Conservation (phyloP, 1,140 invertebrate species). For the Hycleus phaleratus region DNA sequence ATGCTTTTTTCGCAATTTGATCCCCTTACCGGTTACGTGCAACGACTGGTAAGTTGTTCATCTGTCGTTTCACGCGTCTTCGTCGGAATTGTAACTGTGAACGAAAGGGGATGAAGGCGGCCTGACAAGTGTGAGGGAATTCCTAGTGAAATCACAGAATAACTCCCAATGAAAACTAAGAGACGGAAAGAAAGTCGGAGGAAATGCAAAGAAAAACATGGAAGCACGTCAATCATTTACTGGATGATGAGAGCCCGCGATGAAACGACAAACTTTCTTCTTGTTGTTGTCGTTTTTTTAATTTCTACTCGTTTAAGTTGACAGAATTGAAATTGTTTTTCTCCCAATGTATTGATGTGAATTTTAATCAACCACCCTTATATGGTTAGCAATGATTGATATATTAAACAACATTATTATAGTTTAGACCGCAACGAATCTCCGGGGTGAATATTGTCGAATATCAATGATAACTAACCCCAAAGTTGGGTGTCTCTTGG, state of each 20-base stretch:
- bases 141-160: constrained; percentile 26
- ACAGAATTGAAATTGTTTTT: no score
- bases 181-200: not conserved
- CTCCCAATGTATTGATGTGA: no score
- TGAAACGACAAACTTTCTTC: constrained; percentile 26
- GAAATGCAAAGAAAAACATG: constrained; percentile 22
- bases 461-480: no score
- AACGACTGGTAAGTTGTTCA: constrained; percentile 22
- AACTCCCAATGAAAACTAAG: no score
- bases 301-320: no score
- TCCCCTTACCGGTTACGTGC: constrained; percentile 23
- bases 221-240: constrained; percentile 31
- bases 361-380: no score
- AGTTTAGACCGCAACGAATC: no score
- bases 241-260: not conserved
- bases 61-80: constrained; percentile 6
- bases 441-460: no score
- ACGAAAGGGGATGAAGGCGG: constrained; percentile 16
- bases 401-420: no score
- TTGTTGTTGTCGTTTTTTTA: no score
- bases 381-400: no score
- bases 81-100: not conserved
- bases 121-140: constrained; percentile 31
- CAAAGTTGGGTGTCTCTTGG: no score
- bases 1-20: constrained; percentile 24